phyloP scores from a whole-genome alignment of 2,797 vertebrate genomes.

The Gallinago nigripennis region DNA sequence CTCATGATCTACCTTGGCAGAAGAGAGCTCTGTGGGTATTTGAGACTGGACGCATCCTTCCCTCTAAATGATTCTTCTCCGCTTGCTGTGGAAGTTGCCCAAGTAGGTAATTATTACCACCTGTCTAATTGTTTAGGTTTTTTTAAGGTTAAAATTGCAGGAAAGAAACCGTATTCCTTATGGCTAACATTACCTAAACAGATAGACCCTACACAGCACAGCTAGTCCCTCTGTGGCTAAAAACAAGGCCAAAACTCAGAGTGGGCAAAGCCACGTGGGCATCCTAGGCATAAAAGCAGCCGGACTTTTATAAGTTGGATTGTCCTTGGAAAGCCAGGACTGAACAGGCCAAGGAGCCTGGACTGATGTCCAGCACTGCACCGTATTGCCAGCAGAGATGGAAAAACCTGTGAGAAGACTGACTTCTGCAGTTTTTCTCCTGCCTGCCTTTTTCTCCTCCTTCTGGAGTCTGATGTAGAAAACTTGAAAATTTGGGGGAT shows the following conservation, averaged over 20 bases:
- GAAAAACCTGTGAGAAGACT: not conserved
- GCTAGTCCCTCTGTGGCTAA: not conserved
- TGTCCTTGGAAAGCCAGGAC: not conserved
- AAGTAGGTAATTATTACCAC: not conserved
- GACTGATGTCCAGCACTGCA: not conserved
- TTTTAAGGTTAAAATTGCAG: not conserved
- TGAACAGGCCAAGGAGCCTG: not conserved
- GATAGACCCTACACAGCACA: not conserved
- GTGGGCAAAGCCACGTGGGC: not conserved
- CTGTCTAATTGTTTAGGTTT: not conserved
- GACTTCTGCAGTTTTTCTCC: not conserved
- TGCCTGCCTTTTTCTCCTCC: rapidly evolving
- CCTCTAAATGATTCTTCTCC: not conserved
- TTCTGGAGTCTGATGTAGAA: not conserved
- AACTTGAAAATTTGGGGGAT: not conserved
- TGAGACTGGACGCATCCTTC: not conserved
- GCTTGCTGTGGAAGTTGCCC: not conserved
- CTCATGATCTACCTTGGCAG: not conserved
- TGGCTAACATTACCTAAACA: not conserved
- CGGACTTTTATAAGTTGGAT: not conserved
- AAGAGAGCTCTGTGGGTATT: not conserved
- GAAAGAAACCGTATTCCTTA: not conserved
- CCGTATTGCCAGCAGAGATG: not conserved
- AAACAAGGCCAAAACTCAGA: not conserved
- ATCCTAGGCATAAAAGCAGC: not conserved